phyloP scores from a whole-genome alignment of 2,888 invertebrate species.

The Harpalus rufipes region DNA sequence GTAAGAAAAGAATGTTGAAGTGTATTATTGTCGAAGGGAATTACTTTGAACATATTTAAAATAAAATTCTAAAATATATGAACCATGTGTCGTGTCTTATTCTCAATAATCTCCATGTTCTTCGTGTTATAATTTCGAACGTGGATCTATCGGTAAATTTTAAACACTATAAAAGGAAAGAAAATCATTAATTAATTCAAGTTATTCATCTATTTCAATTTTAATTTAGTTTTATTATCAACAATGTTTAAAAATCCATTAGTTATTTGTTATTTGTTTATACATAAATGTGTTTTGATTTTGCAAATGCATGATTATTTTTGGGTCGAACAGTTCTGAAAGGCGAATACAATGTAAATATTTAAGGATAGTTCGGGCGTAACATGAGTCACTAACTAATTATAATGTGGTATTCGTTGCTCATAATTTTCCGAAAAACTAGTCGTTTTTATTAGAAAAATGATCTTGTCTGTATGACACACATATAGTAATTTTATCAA shows the following conservation, averaged over 20 bases:
- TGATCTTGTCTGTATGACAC: conserved; percentile 9
- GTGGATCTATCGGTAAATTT: too few species aligned
- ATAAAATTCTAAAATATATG: too few species aligned
- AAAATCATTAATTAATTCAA: too few species aligned
- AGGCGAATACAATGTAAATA: conserved; percentile 28
- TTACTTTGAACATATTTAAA: too few species aligned
- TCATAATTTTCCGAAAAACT: conserved; percentile 49
- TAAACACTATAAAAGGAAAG: too few species aligned
- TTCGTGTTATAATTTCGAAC: too few species aligned
- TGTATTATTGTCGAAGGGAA: too few species aligned
- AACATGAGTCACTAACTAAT: conserved; percentile 51
- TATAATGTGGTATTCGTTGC: conserved; percentile 41
- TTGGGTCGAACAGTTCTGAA: not conserved
- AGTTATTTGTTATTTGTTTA: not conserved
- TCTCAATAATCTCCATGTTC: too few species aligned
- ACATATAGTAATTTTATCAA: not conserved
- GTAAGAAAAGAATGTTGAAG: too few species aligned
- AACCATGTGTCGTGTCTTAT: too few species aligned
- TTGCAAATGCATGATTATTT: not conserved
- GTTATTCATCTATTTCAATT: not conserved
- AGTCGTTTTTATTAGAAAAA: conserved; percentile 29
- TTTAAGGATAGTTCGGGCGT: conserved; percentile 35
- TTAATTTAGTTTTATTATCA: not conserved
- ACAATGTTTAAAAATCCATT: not conserved
- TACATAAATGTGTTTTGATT: not conserved